A percentile compares a stretch with the other conserved stretches of the same genome.
These are phyloP conservation scores for Brachionus plicatilis DNA, from an alignment of 1,140 invertebrate species.

Conservation along the genomic window DNA sequence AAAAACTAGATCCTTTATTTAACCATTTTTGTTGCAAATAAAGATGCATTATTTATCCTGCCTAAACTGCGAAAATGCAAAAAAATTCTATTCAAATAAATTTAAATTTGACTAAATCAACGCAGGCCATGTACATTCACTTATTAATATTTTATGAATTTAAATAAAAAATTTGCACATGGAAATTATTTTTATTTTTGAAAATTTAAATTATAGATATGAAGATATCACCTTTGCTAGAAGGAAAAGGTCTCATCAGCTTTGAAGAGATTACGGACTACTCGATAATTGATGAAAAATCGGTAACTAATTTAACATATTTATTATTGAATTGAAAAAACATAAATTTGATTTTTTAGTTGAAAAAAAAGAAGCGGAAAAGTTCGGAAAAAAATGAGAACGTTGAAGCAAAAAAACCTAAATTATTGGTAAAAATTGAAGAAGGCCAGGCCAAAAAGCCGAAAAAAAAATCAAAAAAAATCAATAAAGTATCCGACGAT, in stretches of 20 bases:
- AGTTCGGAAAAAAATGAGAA: background rate
- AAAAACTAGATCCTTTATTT: background rate
- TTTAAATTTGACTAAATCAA: background rate
- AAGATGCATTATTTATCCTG: background rate
- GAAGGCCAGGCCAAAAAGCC: background rate
- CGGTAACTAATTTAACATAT: background rate
- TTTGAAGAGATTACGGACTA: constrained; percentile 35
- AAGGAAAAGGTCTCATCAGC: constrained; percentile 31
- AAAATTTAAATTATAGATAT: background rate
- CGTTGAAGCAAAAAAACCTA: background rate
- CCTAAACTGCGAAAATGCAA: background rate
- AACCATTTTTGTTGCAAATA: background rate
- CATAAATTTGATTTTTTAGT: background rate
- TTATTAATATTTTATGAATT: background rate
- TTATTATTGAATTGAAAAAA: background rate
- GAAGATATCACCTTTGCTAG: background rate
- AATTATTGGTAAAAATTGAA: background rate
- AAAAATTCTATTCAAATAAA: background rate
- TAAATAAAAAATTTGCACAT: background rate
- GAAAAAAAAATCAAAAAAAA: background rate
- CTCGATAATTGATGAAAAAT: background rate
- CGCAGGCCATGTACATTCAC: background rate
- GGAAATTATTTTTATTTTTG: background rate
- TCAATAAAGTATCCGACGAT: background rate
- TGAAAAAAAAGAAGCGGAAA: constrained; percentile 14